phyloP scores from a whole-genome alignment of 1,140 invertebrate species.

The Aphaenogaster floridana region DNA sequence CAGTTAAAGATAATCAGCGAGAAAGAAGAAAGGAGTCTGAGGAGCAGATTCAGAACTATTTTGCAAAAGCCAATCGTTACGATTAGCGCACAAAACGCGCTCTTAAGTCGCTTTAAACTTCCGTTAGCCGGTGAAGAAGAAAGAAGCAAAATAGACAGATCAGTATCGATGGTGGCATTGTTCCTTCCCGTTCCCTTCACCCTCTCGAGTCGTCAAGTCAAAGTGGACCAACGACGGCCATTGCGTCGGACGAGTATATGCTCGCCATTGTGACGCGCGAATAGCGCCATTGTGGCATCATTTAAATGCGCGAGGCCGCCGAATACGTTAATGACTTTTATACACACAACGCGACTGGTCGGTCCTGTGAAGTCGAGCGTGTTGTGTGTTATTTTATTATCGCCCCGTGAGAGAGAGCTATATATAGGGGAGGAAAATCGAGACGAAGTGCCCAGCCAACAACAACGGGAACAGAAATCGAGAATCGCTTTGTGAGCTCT shows the following conservation, averaged over 20 bases:
- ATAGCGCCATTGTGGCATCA: slow-evolving; percentile 73
- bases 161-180: slow-evolving; percentile 68
- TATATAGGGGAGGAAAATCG: slow-evolving; percentile 49
- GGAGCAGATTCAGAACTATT: neutral
- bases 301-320: slow-evolving; percentile 67
- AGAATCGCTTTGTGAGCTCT: slow-evolving; percentile 69
- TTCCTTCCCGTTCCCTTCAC: slow-evolving; percentile 26
- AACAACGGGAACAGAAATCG: slow-evolving; percentile 69
- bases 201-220: slow-evolving; percentile 19
- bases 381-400: slow-evolving; percentile 74
- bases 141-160: slow-evolving; percentile 65
- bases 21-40: neutral
- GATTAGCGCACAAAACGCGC: slow-evolving; percentile 19
- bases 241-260: slow-evolving; percentile 45
- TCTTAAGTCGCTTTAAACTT: slow-evolving; percentile 12
- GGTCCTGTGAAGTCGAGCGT: slow-evolving; percentile 70
- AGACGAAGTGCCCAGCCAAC: slow-evolving; percentile 61
- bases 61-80: neutral
- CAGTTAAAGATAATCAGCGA: neutral
- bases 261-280: slow-evolving; percentile 66
- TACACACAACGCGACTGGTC: slow-evolving; percentile 62
- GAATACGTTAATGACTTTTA: slow-evolving; percentile 77
- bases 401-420: slow-evolving; percentile 4
- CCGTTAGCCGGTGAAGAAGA: slow-evolving; percentile 14
- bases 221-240: slow-evolving; percentile 59